A percentile compares a stretch with the other conserved stretches of the same genome.
These are phyloP conservation scores for Catamblyrhynchus diadema DNA, from an alignment of 2,797 vertebrate genomes.

Conservation along the genomic window DNA sequence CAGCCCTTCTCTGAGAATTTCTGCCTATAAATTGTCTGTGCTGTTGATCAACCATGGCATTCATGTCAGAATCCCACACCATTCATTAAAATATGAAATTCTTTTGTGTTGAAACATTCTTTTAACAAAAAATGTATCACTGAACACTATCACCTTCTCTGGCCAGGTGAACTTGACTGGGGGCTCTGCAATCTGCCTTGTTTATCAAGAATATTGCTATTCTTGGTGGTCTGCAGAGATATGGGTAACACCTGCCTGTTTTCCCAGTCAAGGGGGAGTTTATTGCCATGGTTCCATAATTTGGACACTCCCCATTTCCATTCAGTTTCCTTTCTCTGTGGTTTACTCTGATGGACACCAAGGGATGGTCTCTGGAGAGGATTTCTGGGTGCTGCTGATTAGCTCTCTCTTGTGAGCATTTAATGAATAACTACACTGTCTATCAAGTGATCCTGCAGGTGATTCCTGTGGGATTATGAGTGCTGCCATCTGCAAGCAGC, in stretches of 20 bases:
- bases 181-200: background rate
- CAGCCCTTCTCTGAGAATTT: background rate
- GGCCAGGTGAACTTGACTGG: background rate
- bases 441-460: background rate
- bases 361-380: background rate
- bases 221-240: background rate
- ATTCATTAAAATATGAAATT: background rate
- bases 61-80: background rate
- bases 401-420: background rate
- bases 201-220: background rate
- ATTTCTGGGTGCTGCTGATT: background rate
- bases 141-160: background rate
- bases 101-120: background rate
- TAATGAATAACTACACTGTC: background rate
- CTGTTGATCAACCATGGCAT: background rate
- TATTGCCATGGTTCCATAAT: background rate
- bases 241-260: background rate
- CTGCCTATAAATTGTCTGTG: background rate
- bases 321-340: background rate
- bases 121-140: fast-evolving
- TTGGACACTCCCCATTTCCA: background rate
- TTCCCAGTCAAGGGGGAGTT: background rate
- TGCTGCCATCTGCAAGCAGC: constrained; percentile 20
- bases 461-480: constrained; percentile 30
- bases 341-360: background rate